Percentiles rank a stretch among this genome's conserved stretches.
These are phyloP conservation scores for Geopemphigus sp. DNA, from an alignment of 1,140 invertebrate genomes.

Conservation along the genomic window DNA sequence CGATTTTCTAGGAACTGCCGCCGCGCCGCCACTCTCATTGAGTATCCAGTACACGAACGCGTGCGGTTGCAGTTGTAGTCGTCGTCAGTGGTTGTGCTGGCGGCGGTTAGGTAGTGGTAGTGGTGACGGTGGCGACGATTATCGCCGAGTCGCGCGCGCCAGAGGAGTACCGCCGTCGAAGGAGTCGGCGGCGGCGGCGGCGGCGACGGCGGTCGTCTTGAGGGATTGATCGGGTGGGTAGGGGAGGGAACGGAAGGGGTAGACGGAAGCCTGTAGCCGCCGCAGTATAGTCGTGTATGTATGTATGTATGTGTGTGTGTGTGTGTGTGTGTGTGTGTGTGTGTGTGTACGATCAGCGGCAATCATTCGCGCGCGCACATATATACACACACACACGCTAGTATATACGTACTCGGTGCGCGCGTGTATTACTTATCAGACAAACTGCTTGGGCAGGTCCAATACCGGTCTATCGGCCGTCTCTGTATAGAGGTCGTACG, in stretches of 20 bases:
- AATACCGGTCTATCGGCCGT: conserved; percentile 42
- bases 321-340: too few species aligned
- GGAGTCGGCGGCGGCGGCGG: background rate
- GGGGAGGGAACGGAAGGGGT: background rate
- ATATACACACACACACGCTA: too few species aligned
- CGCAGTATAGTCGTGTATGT: background rate
- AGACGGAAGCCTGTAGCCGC: background rate
- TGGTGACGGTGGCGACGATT: too few species aligned
- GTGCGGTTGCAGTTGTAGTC: background rate
- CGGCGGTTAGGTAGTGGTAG: too few species aligned
- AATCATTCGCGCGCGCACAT: background rate
- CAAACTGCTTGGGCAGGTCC: conserved; percentile 35
- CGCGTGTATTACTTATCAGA: too few species aligned
- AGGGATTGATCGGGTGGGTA: background rate
- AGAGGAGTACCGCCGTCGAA: too few species aligned
- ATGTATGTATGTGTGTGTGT: background rate
- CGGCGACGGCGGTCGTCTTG: conserved; percentile 17
- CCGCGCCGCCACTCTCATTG: conserved; percentile 35
- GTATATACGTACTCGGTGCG: background rate
- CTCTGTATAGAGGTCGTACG: background rate
- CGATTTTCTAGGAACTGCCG: conserved; percentile 47
- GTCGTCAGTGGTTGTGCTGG: background rate
- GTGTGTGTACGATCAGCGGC: too few species aligned
- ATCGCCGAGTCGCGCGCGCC: too few species aligned
- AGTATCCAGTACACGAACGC: conserved; percentile 41